Percentiles rank a stretch among this genome's conserved stretches.
Conservation (phyloP, 2,797 vertebrate species). For the Anas flavirostris region DNA sequence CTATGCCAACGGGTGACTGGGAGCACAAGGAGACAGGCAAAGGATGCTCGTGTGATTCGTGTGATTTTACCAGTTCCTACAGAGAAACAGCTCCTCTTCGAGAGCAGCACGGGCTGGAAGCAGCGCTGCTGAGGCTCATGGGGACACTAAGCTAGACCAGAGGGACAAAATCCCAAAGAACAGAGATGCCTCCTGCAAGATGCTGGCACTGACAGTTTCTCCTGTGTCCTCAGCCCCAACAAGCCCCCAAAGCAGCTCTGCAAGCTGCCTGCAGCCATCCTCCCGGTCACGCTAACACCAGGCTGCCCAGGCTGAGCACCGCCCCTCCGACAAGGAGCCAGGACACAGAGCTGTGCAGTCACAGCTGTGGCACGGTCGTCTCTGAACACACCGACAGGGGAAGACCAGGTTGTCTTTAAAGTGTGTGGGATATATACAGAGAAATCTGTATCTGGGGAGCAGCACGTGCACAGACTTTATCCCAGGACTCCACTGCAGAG, state of each 20-base stretch:
- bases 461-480: not conserved
- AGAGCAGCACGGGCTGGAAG: not conserved
- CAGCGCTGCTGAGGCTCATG: not conserved
- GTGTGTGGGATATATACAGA: not conserved
- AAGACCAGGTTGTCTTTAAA: not conserved
- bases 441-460: not conserved
- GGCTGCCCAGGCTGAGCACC: accelerated
- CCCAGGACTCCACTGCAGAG: not conserved
- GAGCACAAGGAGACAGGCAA: not conserved
- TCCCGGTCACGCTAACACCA: accelerated
- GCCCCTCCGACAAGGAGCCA: accelerated
- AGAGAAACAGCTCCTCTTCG: not conserved
- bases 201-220: not conserved
- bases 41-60: accelerated
- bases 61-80: not conserved
- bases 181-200: not conserved
- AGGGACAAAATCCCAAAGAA: not conserved
- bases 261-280: not conserved
- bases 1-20: not conserved
- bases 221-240: not conserved
- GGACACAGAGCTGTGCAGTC: accelerated
- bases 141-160: not conserved
- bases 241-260: not conserved
- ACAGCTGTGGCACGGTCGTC: not conserved
- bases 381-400: not conserved